phyloP scores from a whole-genome alignment of 2,888 invertebrate genomes.

The Dynastes grantii region DNA sequence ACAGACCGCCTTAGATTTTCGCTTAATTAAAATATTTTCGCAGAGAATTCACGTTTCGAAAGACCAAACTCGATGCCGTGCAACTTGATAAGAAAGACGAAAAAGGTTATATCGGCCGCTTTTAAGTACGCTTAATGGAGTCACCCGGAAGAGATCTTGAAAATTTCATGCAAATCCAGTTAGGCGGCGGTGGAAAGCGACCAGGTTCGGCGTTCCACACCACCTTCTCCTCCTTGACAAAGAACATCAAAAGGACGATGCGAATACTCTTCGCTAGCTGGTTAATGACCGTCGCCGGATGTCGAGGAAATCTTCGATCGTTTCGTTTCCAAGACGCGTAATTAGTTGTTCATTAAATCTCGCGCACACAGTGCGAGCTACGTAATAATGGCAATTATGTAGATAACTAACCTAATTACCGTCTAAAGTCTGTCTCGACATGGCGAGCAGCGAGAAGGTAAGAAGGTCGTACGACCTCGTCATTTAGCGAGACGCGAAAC shows the following conservation, averaged over 20 bases:
- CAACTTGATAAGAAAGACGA: neutral
- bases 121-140: conserved; percentile 39
- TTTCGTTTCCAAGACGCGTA: conserved; percentile 19
- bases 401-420: conserved; percentile 51
- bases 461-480: too few relatives aligned
- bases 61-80: neutral
- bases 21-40: conserved; percentile 25
- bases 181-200: neutral
- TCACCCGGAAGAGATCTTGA: conserved; percentile 43
- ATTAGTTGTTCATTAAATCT: conserved; percentile 51
- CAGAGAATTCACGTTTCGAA: neutral
- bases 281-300: conserved; percentile 42
- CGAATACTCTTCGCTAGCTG: conserved; percentile 15
- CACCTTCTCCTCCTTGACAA: conserved; percentile 19
- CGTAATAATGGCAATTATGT: conserved; percentile 50
- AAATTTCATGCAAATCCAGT: conserved; percentile 46
- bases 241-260: conserved; percentile 41
- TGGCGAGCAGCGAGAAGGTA: conserved; percentile 2
- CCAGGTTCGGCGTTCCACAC: too few relatives aligned
- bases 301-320: conserved; percentile 41
- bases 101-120: conserved; percentile 23
- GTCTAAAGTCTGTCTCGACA: neutral
- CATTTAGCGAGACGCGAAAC: neutral
- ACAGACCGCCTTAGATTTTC: neutral
- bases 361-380: conserved; percentile 27